A percentile compares a stretch with the other conserved stretches of the same genome.
phyloP scores from a whole-genome alignment of 2,113 vertebrate genomes.

The Gymnobelideus leadbeateri region DNA sequence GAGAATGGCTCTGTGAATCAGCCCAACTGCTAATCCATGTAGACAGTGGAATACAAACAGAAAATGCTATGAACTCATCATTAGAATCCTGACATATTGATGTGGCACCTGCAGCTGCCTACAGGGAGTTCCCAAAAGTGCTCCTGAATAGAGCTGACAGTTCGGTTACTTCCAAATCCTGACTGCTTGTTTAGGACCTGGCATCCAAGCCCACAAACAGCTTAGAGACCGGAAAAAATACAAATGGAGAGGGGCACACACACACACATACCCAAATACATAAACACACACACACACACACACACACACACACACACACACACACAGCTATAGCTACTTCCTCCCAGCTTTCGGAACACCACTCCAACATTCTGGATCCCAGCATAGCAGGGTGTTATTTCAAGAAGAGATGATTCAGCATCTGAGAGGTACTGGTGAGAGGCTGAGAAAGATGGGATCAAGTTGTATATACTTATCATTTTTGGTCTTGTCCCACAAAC shows the following conservation, averaged over 20 bases:
- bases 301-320: background rate
- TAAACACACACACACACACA: accelerated
- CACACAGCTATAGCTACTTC: accelerated
- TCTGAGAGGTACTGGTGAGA: conserved; percentile 6
- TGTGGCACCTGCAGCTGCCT: conserved; percentile 82
- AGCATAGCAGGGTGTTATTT: background rate
- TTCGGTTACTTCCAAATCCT: background rate
- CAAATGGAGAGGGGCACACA: background rate
- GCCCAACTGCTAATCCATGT: conserved; percentile 74
- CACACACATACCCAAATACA: accelerated
- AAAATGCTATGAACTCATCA: conserved; percentile 83
- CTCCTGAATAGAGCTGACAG: conserved; percentile 64
- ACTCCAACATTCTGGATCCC: background rate
- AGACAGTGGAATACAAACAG: conserved; percentile 80
- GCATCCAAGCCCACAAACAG: background rate
- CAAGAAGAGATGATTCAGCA: background rate
- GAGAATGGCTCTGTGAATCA: conserved; percentile 60
- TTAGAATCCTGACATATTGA: conserved; percentile 78
- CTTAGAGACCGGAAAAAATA: background rate
- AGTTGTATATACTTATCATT: conserved; percentile 39
- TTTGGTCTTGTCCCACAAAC: conserved; percentile 47
- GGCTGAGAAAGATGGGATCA: conserved; percentile 26
- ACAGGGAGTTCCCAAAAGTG: conserved; percentile 60
- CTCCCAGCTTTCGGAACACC: background rate
- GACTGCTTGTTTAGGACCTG: background rate